Base-by-base conservation (phyloP, 2,797 vertebrate genomes). In the Pangasius djambal region DNA sequence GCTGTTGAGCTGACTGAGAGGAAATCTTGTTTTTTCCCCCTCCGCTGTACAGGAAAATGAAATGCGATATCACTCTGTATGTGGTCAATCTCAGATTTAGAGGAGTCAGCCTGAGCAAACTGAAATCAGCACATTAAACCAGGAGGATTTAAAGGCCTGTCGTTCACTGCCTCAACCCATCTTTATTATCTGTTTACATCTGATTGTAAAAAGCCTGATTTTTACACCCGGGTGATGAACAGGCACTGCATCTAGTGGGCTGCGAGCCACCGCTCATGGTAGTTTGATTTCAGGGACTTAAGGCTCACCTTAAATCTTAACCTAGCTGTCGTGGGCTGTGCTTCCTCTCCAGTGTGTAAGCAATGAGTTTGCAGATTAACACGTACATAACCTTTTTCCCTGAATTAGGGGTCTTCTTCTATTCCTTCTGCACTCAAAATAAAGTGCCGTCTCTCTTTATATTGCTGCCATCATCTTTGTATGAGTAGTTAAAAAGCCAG, bases 51-150 rank as follows among this genome's bases (percentile, higher is more conserved):
- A 65, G 87, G 28, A 78, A 78, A 88, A 77, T 75, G 61, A 79
- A 89, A 85, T 70, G 86, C 52, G 69, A 34, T 85, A 83, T 82
- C 22, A 40, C 81, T 85, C 92, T 91, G 89, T 89, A 91, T 94
- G 93, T 89, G 93, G 94, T 93, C 94, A 94, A 92, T 96, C 95
- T 90, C 92, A 92, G 81, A 74, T 96, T 96, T 96, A 94, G 93
- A 94, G 95, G 93, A 93, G 92, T 94, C 92, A 88, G 59, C 67
- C 91, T 94, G 94, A 89, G 91, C 92, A 88, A 90, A 90, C 87
- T 34, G 48, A 92, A 93, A 93, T 91, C 90, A 90, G 93, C 87
- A 70, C 90, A 86, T 92, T 92, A 89, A 79, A 92, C 88, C 90
- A 77, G 48, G 69, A 25, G 89, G 92, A 89, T 88, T 89, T 88